These are phyloP conservation scores for Galerucella calmariensis DNA, from an alignment of 2,888 invertebrate genomes.

Conservation along the genomic window DNA sequence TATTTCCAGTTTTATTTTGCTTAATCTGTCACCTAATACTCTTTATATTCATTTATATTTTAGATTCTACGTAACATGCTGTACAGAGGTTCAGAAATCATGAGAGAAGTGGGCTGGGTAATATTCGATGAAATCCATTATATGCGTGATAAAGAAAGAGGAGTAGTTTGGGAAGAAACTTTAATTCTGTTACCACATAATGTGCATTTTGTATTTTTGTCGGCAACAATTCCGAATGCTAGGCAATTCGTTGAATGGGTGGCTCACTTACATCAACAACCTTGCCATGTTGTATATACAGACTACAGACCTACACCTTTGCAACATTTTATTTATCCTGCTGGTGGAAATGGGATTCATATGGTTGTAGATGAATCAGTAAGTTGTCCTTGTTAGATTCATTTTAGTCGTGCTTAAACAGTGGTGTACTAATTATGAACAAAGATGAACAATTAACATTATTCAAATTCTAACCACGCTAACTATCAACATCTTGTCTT, in stretches of 20 bases:
- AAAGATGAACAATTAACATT: too few relatives aligned
- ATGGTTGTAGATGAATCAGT: conserved; percentile 93
- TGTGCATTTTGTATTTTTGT: conserved; percentile 98
- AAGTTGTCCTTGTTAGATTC: conserved; percentile 42
- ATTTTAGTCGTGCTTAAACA: neutral
- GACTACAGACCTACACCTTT: conserved; percentile 97
- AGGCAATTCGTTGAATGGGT: conserved; percentile 96
- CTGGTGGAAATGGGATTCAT: conserved; percentile 95
- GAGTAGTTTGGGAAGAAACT: conserved; percentile 99
- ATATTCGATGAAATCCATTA: conserved; percentile 99
- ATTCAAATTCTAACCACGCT: too few relatives aligned
- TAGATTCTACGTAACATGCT: conserved; percentile 98
- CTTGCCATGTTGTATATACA: conserved; percentile 99
- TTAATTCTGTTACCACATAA: conserved; percentile 96
- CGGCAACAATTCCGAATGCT: conserved; percentile 99
- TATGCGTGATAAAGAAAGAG: conserved; percentile 99
- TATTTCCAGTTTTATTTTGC: too few relatives aligned
- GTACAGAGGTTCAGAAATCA: conserved; percentile 97
- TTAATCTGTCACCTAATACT: neutral
- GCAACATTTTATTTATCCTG: conserved; percentile 98
- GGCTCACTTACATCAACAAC: conserved; percentile 93
- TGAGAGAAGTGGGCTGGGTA: conserved; percentile 99
- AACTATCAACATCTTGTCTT: too few relatives aligned
- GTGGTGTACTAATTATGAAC: too few relatives aligned
- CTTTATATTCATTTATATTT: conserved; percentile 17